Evolutionary conservation across 2,888 invertebrate genomes (phyloP).

Genomic region (Drosophila recens): DNA sequence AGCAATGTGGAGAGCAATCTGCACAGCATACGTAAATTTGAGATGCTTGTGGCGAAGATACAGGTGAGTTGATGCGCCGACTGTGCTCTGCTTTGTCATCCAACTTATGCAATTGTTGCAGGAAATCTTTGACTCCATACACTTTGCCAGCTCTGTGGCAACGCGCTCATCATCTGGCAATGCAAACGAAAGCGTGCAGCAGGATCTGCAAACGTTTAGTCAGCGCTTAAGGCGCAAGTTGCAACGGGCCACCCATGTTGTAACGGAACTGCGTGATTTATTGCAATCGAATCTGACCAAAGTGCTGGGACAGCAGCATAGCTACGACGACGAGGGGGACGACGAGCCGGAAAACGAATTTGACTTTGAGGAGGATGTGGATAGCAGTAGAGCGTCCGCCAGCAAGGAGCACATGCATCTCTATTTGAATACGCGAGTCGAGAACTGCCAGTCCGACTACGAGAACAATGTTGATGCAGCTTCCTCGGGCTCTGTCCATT

Average conservation of each 20-base stretch:
- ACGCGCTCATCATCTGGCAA: slow-evolving; percentile 37
- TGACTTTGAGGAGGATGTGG: slow-evolving; percentile 77
- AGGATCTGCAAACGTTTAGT: slow-evolving; percentile 77
- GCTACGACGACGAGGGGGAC: slow-evolving; percentile 54
- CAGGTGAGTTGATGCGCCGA: slow-evolving; percentile 70
- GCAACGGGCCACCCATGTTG: slow-evolving; percentile 78
- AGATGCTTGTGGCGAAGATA: slow-evolving; percentile 83
- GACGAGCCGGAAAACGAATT: slow-evolving; percentile 66
- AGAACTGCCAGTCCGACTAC: slow-evolving; percentile 72
- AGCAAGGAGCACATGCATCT: slow-evolving; percentile 51
- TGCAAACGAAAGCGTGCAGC: slow-evolving; percentile 55
- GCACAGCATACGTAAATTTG: slow-evolving; percentile 83
- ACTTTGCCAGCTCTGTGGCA: slow-evolving; percentile 65
- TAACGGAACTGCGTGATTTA: slow-evolving; percentile 79
- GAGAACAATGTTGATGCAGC: slow-evolving; percentile 40
- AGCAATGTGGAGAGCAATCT: slow-evolving; percentile 81
- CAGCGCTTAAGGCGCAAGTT: slow-evolving; percentile 81
- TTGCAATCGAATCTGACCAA: slow-evolving; percentile 80
- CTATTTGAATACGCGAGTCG: slow-evolving; percentile 80
- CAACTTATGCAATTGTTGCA: slow-evolving; percentile 32
- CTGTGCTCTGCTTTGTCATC: background rate
- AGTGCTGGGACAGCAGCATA: slow-evolving; percentile 61
- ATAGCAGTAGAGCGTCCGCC: slow-evolving; percentile 34
- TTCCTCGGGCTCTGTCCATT: slow-evolving; percentile 65
- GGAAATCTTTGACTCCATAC: slow-evolving; percentile 85